Evolutionary conservation across 2,888 invertebrate genomes (phyloP).

Genomic region (Calliscelio sp.): DNA sequence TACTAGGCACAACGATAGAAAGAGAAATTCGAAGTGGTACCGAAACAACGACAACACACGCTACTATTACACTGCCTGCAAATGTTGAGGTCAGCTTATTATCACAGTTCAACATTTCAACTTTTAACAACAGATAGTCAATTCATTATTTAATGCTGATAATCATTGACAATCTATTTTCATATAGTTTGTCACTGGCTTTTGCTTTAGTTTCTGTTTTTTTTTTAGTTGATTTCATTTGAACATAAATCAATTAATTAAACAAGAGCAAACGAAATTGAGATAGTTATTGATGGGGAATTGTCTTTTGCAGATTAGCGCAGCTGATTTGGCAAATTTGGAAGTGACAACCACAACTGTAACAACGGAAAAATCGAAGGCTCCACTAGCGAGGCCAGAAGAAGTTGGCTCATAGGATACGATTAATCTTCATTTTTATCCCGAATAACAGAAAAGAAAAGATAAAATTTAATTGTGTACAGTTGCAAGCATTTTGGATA

Average conservation of each 20-base stretch:
- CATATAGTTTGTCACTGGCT: no score
- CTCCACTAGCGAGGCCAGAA: slow-evolving; percentile 84
- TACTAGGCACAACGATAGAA: slow-evolving; percentile 85
- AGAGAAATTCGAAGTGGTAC: slow-evolving; percentile 85
- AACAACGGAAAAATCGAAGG: slow-evolving; percentile 84
- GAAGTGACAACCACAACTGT: slow-evolving; percentile 84
- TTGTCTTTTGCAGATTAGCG: slow-evolving; percentile 85
- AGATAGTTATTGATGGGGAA: no score
- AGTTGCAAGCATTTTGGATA: slow-evolving; percentile 81
- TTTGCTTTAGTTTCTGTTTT: no score
- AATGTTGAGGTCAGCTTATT: slow-evolving; percentile 85
- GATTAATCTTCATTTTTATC: slow-evolving; percentile 54
- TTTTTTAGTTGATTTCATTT: no score
- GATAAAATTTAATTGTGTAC: slow-evolving; percentile 78
- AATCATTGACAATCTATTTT: no score
- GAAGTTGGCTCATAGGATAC: slow-evolving; percentile 83
- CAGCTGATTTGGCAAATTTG: slow-evolving; percentile 84
- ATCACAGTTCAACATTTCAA: slow-evolving; percentile 7
- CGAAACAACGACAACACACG: slow-evolving; percentile 85
- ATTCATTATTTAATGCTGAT: no score
- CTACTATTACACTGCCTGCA: slow-evolving; percentile 85
- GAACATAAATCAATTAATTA: no score
- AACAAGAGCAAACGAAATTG: no score
- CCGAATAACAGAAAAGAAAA: slow-evolving; percentile 52
- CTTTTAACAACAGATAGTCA: background rate